These are phyloP conservation scores for Meteorus cinctellus DNA, from an alignment of 2,888 invertebrate genomes.

Conservation along the genomic window DNA sequence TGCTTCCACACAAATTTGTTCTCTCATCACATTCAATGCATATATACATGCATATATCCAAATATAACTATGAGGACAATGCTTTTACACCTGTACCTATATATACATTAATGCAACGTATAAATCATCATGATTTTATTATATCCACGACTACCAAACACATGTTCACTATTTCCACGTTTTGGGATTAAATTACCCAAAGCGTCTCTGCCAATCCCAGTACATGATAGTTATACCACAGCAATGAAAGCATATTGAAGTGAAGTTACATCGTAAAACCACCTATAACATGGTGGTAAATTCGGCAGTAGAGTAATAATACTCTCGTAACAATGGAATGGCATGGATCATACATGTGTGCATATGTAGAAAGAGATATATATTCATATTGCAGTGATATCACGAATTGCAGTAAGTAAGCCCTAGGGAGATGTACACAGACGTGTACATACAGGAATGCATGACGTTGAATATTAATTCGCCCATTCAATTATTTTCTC, in stretches of 20 bases:
- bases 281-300: slow-evolving; percentile 9
- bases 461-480: slow-evolving; percentile 10
- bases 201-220: slow-evolving; percentile 20
- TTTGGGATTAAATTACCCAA: slow-evolving; percentile 22
- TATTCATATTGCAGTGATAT: not conserved
- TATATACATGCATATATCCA: not conserved
- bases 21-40: not conserved
- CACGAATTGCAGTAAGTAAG: not conserved
- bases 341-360: slow-evolving; percentile 20
- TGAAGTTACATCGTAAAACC: slow-evolving; percentile 21
- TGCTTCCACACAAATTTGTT: slow-evolving; percentile 12
- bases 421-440: not conserved
- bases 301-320: slow-evolving; percentile 15
- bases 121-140: slow-evolving; percentile 6
- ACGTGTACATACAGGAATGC: slow-evolving; percentile 8
- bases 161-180: not conserved
- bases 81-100: not conserved
- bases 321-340: slow-evolving; percentile 17
- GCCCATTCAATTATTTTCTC: slow-evolving; percentile 8
- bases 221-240: slow-evolving; percentile 18
- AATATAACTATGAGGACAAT: slow-evolving; percentile 5
- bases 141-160: not conserved
- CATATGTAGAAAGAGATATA: not conserved
- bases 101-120: slow-evolving; percentile 6
- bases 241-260: not conserved